Percentiles rank a stretch among this genome's conserved stretches.
Conservation (phyloP, 1,140 invertebrate genomes). For the Microplitis demolitor region DNA sequence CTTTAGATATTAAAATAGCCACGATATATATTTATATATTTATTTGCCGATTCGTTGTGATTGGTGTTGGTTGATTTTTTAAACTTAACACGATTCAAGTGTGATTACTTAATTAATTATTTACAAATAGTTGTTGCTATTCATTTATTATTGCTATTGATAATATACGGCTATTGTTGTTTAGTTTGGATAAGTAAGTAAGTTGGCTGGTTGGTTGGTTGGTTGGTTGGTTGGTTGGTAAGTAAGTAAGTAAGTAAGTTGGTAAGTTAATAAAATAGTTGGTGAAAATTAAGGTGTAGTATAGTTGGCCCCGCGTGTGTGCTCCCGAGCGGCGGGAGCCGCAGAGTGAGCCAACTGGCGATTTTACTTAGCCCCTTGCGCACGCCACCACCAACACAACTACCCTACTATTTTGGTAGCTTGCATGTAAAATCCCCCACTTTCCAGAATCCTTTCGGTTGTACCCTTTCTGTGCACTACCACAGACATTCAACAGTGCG, state of each 20-base stretch:
- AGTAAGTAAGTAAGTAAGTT: neutral
- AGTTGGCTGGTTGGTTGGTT: too few relatives aligned
- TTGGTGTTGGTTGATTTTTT: too few relatives aligned
- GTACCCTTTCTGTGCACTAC: constrained; percentile 7
- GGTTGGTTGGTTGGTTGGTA: too few relatives aligned
- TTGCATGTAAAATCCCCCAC: constrained; percentile 15
- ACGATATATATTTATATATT: too few relatives aligned
- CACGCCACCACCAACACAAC: constrained; percentile 24
- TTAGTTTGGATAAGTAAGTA: too few relatives aligned
- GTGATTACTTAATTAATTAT: too few relatives aligned
- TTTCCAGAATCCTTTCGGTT: neutral
- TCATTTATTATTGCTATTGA: too few relatives aligned
- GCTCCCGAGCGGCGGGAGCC: constrained; percentile 64
- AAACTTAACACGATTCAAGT: too few relatives aligned
- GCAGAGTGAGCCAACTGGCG: constrained; percentile 60
- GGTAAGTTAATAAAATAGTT: constrained; percentile 25
- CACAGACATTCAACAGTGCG: constrained; percentile 32
- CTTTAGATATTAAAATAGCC: too few relatives aligned
- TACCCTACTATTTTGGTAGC: constrained; percentile 20
- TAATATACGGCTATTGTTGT: too few relatives aligned
- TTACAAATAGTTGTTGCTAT: too few relatives aligned
- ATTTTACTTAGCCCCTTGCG: constrained; percentile 42
- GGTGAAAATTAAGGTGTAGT: neutral
- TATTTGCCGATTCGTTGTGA: too few relatives aligned
- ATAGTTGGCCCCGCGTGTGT: constrained; percentile 60